Evolutionary conservation across 1,140 invertebrate species (phyloP).

Genomic region (Drosophila suzukii): DNA sequence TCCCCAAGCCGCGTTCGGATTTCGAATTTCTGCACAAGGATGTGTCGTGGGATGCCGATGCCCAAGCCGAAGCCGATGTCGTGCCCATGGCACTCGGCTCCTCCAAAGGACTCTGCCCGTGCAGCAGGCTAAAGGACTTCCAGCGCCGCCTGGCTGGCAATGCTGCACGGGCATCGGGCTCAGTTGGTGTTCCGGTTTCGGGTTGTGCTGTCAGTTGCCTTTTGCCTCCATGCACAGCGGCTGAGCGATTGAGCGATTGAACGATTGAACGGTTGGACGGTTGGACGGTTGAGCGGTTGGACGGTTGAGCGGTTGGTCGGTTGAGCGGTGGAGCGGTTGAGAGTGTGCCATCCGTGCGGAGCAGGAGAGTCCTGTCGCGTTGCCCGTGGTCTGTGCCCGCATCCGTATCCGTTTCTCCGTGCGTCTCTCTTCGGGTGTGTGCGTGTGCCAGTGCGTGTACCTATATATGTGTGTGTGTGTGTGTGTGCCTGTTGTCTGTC

Average conservation of each 20-base stretch:
- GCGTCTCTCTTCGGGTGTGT: conserved; percentile 36
- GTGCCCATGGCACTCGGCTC: conserved; percentile 17
- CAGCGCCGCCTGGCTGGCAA: conserved; percentile 70
- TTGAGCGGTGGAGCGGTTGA: conserved; percentile 21
- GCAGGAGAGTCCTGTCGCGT: conserved; percentile 53
- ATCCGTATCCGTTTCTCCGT: conserved; percentile 29
- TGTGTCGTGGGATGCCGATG: conserved; percentile 34
- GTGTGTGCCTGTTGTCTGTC: conserved; percentile 61
- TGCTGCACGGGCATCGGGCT: conserved; percentile 71
- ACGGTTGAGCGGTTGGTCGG: conserved; percentile 14
- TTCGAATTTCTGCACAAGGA: conserved; percentile 49
- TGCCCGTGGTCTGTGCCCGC: conserved; percentile 50
- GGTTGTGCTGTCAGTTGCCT: conserved; percentile 85
- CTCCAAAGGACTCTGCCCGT: conserved; percentile 47
- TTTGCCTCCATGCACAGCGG: conserved; percentile 74
- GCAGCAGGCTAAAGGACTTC: conserved; percentile 45
- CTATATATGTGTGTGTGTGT: conserved; percentile 26
- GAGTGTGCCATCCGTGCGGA: conserved; percentile 30
- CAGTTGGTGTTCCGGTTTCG: conserved; percentile 85
- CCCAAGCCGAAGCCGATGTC: conserved; percentile 2
- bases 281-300: conserved; percentile 16
- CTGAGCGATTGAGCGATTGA: conserved; percentile 43
- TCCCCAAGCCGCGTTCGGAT: conserved; percentile 11
- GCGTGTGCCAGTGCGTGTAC: conserved; percentile 21
- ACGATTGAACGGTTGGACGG: conserved; percentile 20